A percentile compares a stretch with the other conserved stretches of the same genome.
Evolutionary conservation across 2,888 invertebrate genomes (phyloP).

Genomic region (Pyrocoelia pectoralis): DNA sequence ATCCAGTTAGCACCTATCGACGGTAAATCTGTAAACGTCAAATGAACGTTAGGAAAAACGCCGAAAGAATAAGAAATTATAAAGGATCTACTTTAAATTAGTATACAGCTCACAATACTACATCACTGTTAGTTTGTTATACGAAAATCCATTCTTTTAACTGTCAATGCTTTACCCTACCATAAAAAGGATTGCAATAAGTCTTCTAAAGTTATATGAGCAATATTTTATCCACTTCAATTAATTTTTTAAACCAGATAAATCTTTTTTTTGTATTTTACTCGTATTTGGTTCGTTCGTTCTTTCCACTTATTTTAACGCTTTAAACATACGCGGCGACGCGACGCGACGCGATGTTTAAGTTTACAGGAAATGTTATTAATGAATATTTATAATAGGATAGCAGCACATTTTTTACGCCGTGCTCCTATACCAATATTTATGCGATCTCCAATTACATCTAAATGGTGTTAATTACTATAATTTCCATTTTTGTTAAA

Average conservation of each 20-base stretch:
- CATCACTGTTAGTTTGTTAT: neutral
- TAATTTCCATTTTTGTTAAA: no score
- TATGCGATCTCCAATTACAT: no score
- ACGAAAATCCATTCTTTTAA: neutral
- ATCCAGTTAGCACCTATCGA: neutral
- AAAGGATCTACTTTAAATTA: neutral
- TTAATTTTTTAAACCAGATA: neutral
- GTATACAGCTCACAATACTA: conserved; percentile 1
- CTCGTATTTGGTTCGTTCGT: neutral
- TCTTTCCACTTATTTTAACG: neutral
- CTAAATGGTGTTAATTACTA: no score
- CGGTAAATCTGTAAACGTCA: neutral
- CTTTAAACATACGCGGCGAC: neutral
- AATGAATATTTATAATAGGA: neutral
- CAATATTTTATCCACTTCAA: neutral
- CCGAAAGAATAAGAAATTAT: neutral
- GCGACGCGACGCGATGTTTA: neutral
- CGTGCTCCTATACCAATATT: no score
- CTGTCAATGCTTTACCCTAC: neutral
- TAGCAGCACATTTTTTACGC: no score
- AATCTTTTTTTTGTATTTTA: neutral
- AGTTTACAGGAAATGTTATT: neutral
- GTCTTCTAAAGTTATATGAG: neutral
- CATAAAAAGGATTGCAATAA: conserved; percentile 1
- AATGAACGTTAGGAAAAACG: neutral